Base-by-base conservation (phyloP, 2,113 vertebrate genomes). In the Malurus alboscapulatus region DNA sequence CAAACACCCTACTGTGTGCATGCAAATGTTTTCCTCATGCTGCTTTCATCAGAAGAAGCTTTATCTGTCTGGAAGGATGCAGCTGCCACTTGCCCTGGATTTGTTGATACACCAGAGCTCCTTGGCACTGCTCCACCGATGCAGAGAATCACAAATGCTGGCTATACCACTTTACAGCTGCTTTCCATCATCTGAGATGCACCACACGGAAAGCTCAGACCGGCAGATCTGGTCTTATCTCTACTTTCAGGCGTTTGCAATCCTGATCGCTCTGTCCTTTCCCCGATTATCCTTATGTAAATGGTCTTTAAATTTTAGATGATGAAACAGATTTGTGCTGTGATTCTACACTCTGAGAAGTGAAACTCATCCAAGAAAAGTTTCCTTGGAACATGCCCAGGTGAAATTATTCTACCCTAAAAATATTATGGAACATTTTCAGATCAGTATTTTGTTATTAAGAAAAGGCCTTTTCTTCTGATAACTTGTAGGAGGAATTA, bases 81-180 rank as follows among this genome's bases (percentile, higher is more conserved):
- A 94, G 90, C 94, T 94, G 87, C 75, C 68, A 34, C 75, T 92
- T 96, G 84, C 55, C 48, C 65, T 74, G 75, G 67, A 36, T 94
- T 90, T 94, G 85, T 83, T 91, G 79, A 86, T 38, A 90, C 22
- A 91, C 44, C 72, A 87, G 78, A 91, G 48, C 51, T 77, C 55
- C 50, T 53, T 96, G 94, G 91, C 95, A 91, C 59, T 71, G 51
- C 72, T 93, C 90, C 84, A 93, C 72, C 53, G 72, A 88, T 13
- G 72, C 72, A 95, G 85, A 88, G 91, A 74, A 80, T 84, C 88
- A 65, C 80, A 88, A 94, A 88, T 83, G 53, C 76, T 81, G 84
- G 86, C 91, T 94, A 45, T 55, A 53, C 36, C 61, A 59, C 38
- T 95, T 71, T 81, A 88, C 71, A 91, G 72, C 63, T 94, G 72